Conservation (phyloP, 1,140 invertebrate species). For the Protaetia brevitarsis region DNA sequence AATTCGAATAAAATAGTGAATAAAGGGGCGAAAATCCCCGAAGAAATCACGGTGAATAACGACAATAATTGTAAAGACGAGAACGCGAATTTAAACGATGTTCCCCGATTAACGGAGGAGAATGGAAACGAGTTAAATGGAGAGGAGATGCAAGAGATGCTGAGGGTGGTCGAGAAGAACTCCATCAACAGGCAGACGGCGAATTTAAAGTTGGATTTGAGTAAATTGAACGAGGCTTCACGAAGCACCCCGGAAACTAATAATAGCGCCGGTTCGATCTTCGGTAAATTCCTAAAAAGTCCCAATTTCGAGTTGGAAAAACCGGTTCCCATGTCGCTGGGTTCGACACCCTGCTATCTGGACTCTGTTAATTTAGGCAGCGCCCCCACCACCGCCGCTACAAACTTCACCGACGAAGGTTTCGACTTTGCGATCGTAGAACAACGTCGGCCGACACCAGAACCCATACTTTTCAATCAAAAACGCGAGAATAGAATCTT, state of each 20-base stretch:
- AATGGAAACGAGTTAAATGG: background rate
- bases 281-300: slow-evolving; percentile 22
- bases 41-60: no score
- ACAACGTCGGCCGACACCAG: background rate
- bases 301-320: slow-evolving; percentile 28
- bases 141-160: slow-evolving; percentile 18
- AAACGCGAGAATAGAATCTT: background rate
- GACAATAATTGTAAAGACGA: background rate
- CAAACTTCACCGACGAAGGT: slow-evolving; percentile 33
- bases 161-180: slow-evolving; percentile 27
- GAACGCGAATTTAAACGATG: background rate
- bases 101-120: background rate
- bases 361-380: slow-evolving; percentile 26
- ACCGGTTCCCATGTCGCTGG: slow-evolving; percentile 39
- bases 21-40: no score
- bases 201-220: slow-evolving; percentile 20
- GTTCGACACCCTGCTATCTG: slow-evolving; percentile 41
- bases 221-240: background rate
- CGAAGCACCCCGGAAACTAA: background rate
- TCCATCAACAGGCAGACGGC: background rate
- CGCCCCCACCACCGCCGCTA: slow-evolving; percentile 31
- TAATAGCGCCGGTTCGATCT: background rate
- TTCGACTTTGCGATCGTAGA: slow-evolving; percentile 32
- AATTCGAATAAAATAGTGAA: no score
- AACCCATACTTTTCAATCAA: background rate